Percentiles rank a stretch among this genome's conserved stretches.
Evolutionary conservation across 2,113 vertebrate species (phyloP).

Genomic region (Stomatorhinus ivindoensis): DNA sequence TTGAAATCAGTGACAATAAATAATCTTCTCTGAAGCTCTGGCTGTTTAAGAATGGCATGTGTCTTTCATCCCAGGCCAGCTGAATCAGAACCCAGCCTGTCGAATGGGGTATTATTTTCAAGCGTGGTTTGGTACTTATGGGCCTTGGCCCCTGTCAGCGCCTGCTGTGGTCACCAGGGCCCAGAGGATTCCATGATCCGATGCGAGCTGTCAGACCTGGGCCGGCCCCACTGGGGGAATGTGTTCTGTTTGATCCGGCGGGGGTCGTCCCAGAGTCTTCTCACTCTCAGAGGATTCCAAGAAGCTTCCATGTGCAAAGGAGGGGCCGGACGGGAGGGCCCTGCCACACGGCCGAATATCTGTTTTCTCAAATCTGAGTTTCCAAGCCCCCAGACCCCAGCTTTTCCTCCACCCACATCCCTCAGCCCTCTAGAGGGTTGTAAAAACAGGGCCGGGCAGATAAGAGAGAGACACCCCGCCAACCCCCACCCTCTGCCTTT

Average conservation of each 20-base stretch:
- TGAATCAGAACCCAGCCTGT: conserved; percentile 1
- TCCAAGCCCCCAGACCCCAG: background rate
- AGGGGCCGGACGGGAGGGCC: background rate
- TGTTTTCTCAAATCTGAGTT: conserved; percentile 23
- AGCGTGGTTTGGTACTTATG: background rate
- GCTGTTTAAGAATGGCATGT: conserved; percentile 9
- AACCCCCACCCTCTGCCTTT: background rate
- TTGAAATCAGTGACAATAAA: conserved; percentile 19
- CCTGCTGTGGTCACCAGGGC: background rate
- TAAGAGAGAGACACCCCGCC: background rate
- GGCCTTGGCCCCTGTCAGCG: background rate
- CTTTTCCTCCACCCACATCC: background rate
- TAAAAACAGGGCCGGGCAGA: conserved; percentile 13
- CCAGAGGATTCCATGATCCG: background rate
- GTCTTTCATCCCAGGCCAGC: conserved; percentile 5
- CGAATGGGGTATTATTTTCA: conserved; percentile 16
- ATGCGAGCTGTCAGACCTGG: background rate
- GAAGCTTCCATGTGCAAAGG: conserved; percentile 11
- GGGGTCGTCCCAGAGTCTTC: background rate
- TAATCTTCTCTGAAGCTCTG: conserved; percentile 16
- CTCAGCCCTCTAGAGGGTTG: background rate
- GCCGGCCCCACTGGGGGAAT: background rate
- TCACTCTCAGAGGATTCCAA: background rate
- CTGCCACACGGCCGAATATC: conserved; percentile 19
- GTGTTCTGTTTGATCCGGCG: background rate